Evolutionary conservation across 2,888 invertebrate genomes (phyloP), one percentile per base, ranked within the genome.

Genomic region (Elegia similella): DNA sequence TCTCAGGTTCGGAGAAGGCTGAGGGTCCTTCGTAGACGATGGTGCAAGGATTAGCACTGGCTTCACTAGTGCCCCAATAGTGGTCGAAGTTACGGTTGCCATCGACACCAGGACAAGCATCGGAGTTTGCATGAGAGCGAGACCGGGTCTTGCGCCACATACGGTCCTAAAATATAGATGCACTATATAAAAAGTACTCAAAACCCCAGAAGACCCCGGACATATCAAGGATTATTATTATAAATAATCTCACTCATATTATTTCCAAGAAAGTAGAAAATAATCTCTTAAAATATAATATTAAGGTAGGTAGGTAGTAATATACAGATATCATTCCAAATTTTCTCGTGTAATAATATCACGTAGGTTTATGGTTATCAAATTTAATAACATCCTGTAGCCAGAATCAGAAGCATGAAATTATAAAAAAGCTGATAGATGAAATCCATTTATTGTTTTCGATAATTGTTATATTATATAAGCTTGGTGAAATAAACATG

Each of bases 1-100:
- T 93, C 83, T 96, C 96, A 0, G 93, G 88, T 73, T 95, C 95
- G 0, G 95, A 95, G 82, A 95, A 95, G 0, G 94, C 72, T 0
- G 75, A 64, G 0, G 92, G 88, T 0, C 96, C 96, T 43, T 93
- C 93, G 76, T 89, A 96, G 6, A 91, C 93, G 2, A 94, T 92
- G 3, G 86, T 70, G 78, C 96, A 96, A 0, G 93, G 94, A 57
- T 92, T 64, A 6, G 72, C 67, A 58, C 88, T 90, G 7, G 78
- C 80, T 0, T 81, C 92, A 60, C 67, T 83, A 80, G 92, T 92
- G 84, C 93, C 94, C 95, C 95, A 96, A 62, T 94, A 82, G 68
- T 93, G 94, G 59, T 93, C 95, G 71, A 95, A 97, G 84, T 96
- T 97, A 30, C 96, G 92, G 80, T 96, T 96, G 0, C 93, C 93